phyloP scores from a whole-genome alignment of 2,888 invertebrate genomes.

The Hemaris fuciformis region DNA sequence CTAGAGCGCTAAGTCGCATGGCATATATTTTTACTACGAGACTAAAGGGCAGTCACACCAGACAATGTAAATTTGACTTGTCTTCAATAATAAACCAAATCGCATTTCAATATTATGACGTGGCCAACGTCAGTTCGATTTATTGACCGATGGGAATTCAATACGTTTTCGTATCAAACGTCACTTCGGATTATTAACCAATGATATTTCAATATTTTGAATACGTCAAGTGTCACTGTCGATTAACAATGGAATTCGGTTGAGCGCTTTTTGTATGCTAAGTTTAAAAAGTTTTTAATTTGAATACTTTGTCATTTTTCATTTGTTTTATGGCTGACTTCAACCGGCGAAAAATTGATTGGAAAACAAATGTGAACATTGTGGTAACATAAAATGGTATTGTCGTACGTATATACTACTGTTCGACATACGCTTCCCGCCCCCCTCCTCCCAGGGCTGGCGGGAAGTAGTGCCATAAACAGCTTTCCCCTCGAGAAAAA shows the following conservation, averaged over 20 bases:
- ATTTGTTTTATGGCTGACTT: neutral
- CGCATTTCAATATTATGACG: neutral
- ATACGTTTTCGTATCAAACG: neutral
- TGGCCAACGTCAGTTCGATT: neutral
- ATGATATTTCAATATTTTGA: constrained; percentile 1
- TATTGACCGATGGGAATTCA: neutral
- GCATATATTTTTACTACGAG: no score
- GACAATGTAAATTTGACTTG: neutral
- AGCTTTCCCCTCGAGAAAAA: no score
- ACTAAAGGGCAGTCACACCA: no score
- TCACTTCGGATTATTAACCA: constrained; percentile 1
- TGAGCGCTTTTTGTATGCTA: neutral
- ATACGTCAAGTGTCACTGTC: constrained; percentile 1
- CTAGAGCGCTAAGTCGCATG: no score
- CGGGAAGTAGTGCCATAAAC: no score
- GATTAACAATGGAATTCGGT: neutral
- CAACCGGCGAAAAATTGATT: neutral
- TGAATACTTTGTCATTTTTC: neutral
- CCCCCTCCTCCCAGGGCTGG: no score
- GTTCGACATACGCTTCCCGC: no score
- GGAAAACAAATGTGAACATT: no score
- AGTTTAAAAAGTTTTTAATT: no score
- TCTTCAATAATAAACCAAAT: neutral
- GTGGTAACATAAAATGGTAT: no score
- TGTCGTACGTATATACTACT: no score